Conservation (phyloP, 1,140 invertebrate genomes). For the Vollenhovia emeryi region DNA sequence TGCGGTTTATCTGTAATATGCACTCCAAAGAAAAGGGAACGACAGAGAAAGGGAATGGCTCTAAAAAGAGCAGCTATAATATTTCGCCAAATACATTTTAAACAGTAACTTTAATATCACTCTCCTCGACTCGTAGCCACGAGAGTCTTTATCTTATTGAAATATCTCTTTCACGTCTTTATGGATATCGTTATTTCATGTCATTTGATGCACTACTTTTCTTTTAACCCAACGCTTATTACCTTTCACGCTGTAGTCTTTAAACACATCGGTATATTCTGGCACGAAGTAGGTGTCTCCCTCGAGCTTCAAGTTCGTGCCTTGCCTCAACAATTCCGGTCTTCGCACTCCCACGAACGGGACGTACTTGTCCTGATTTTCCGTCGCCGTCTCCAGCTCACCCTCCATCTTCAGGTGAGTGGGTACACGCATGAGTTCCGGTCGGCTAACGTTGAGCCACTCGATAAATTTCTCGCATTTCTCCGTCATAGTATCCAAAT, state of each 20-base stretch:
- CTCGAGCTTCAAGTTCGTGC: conserved; percentile 82
- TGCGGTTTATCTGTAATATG: conserved; percentile 70
- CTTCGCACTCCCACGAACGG: conserved; percentile 81
- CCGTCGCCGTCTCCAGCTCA: conserved; percentile 84
- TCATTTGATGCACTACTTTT: no score
- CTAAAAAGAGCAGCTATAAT: background rate
- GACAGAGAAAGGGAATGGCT: background rate
- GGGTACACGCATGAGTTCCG: conserved; percentile 81
- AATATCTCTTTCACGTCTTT: background rate
- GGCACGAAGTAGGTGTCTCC: conserved; percentile 81
- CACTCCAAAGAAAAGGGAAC: conserved; percentile 15
- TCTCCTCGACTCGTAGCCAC: background rate
- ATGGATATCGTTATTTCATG: no score
- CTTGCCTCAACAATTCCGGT: conserved; percentile 81
- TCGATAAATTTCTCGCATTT: conserved; percentile 85
- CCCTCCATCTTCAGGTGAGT: conserved; percentile 85
- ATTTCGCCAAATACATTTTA: background rate
- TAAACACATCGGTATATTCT: conserved; percentile 83
- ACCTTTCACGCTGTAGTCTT: conserved; percentile 76
- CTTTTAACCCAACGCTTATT: conserved; percentile 22
- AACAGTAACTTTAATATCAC: background rate
- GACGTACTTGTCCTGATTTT: conserved; percentile 85
- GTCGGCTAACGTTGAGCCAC: conserved; percentile 83
- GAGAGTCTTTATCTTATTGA: background rate
- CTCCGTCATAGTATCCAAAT: conserved; percentile 84